Base-by-base conservation (phyloP, 2,888 invertebrate genomes). In the Opisthograptis luteolata region DNA sequence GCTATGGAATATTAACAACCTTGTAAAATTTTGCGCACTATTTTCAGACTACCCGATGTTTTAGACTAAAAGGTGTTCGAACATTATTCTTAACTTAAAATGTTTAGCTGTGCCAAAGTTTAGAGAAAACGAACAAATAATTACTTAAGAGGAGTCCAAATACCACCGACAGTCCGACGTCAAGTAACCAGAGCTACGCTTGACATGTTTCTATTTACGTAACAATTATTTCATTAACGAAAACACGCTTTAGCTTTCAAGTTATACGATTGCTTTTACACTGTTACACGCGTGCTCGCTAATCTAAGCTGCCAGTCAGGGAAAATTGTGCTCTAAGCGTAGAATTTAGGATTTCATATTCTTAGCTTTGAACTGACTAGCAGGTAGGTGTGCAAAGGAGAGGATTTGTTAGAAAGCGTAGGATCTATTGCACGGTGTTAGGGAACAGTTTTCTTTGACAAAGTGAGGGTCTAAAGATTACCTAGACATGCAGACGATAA, bases 401-500 rank as follows among this genome's bases (percentile, higher is more conserved):
- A 15, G 15, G 24, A 35, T 41, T 48, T 32, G 34, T 31, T 24
- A 54, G 58, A 70, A 53, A 70, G 55, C 64, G 55, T 81, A 60
- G 66, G 55, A 66, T 73, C 74, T 81, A 62, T 72, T 69, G 41
- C 64, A 59, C 47, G 44, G 66, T 43, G 57, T 51, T 69, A 81
- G 63, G 66, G 79, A 57, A 55, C 65, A 77, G 60, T 81, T 82
- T 81, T 50, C 62, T 57, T 36, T 50, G 58, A 60, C 60, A 58
- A 59, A 68, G 63, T 62, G 64, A 58, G 60, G 54, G 46, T 60
- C 46, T 60, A 62, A 62, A 75, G 81, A 85, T 86, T 84, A 85
- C 81, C 82, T 82, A 85, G 84, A 84, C 83, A 84, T 76, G 81
- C 79, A 81, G 79, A 78, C 75, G 84, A 87, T 88, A 85, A 88